Evolutionary conservation across 1,140 invertebrate species (phyloP).

Genomic region (Sycophila sp.): DNA sequence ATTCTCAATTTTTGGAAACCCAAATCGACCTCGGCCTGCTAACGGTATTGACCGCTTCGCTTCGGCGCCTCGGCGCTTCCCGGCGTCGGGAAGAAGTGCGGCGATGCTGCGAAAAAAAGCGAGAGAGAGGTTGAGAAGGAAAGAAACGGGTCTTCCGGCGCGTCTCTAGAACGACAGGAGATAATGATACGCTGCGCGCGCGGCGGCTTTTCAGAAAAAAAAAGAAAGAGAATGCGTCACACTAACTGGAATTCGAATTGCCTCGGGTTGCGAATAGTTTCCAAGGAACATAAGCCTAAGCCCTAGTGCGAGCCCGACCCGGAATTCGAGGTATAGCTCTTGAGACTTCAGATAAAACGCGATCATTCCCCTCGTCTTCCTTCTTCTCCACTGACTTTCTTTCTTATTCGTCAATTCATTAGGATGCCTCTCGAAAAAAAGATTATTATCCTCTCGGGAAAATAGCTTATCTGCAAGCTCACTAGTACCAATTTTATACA

Average conservation of each 20-base stretch:
- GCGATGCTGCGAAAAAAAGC: too few relatives aligned
- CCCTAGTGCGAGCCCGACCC: slow-evolving; percentile 40
- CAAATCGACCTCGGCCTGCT: too few relatives aligned
- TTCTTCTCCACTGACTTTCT: neutral
- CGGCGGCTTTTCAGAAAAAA: slow-evolving; percentile 51
- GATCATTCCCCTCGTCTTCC: neutral
- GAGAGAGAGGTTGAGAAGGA: slow-evolving; percentile 12
- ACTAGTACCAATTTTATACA: too few relatives aligned
- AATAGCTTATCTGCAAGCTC: too few relatives aligned
- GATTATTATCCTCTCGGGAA: too few relatives aligned
- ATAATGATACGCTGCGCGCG: slow-evolving; percentile 54
- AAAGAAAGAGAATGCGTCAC: slow-evolving; percentile 51
- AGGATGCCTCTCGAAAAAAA: too few relatives aligned
- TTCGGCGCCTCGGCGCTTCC: too few relatives aligned
- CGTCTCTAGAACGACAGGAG: slow-evolving; percentile 29
- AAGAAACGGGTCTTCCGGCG: slow-evolving; percentile 13
- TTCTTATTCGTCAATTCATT: slow-evolving; percentile 7
- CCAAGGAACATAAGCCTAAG: slow-evolving; percentile 48
- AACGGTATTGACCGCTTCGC: too few relatives aligned
- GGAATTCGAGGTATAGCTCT: neutral
- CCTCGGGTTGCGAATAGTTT: slow-evolving; percentile 48
- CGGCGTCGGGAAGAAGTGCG: too few relatives aligned
- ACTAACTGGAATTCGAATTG: slow-evolving; percentile 51
- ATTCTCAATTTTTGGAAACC: too few relatives aligned
- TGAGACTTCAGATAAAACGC: neutral